Conservation (phyloP, 2,797 vertebrate species). For the Tachyglossus aculeatus region DNA sequence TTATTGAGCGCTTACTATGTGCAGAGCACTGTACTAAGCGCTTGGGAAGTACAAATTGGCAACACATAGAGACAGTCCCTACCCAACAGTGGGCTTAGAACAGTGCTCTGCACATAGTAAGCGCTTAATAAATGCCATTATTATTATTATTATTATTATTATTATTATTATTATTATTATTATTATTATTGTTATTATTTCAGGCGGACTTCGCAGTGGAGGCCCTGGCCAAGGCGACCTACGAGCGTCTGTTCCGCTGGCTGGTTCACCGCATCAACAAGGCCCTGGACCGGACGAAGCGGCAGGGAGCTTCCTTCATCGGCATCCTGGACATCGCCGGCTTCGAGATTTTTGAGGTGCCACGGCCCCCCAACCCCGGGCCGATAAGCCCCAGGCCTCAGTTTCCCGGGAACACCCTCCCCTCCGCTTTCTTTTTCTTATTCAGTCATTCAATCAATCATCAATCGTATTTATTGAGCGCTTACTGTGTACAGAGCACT, state of each 20-base stretch:
- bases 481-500: neutral
- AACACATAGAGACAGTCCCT: no score
- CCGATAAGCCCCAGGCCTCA: no score
- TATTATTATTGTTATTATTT: no score
- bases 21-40: no score
- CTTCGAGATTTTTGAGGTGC: slow-evolving; percentile 98
- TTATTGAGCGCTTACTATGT: no score
- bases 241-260: slow-evolving; percentile 98
- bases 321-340: slow-evolving; percentile 98
- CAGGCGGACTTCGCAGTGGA: slow-evolving; percentile 97
- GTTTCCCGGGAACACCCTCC: no score
- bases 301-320: slow-evolving; percentile 97
- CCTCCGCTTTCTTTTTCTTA: neutral
- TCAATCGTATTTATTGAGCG: neutral
- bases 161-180: no score
- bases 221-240: slow-evolving; percentile 95
- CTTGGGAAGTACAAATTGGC: no score
- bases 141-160: no score
- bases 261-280: slow-evolving; percentile 98
- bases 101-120: no score
- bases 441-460: neutral
- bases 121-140: no score
- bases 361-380: neutral
- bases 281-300: slow-evolving; percentile 96
- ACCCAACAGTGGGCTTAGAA: no score